These are phyloP conservation scores for Leptodirus hochenwartii DNA, from an alignment of 2,888 invertebrate genomes.

Conservation along the genomic window DNA sequence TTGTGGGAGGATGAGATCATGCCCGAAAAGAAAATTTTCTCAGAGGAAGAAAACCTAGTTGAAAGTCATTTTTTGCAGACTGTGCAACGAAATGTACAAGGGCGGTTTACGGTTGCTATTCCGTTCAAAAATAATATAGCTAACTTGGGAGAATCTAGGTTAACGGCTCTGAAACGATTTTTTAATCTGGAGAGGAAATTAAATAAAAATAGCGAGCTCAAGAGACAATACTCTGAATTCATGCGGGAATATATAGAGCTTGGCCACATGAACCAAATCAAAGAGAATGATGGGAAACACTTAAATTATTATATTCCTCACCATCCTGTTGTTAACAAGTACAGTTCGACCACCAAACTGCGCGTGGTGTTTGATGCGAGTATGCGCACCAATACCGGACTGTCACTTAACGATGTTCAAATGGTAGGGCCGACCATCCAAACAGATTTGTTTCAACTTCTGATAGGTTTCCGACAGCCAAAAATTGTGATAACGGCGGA, in stretches of 20 bases:
- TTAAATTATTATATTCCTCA: slow-evolving; percentile 10
- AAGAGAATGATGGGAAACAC: too few relatives aligned
- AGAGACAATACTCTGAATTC: slow-evolving; percentile 6
- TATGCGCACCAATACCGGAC: slow-evolving; percentile 7
- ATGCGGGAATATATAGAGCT: slow-evolving; percentile 8
- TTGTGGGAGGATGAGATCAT: too few relatives aligned
- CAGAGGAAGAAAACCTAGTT: slow-evolving; percentile 2
- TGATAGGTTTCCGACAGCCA: slow-evolving; percentile 13
- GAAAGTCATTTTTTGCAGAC: slow-evolving; percentile 7
- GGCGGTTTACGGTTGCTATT: slow-evolving; percentile 12
- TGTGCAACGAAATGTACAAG: slow-evolving; percentile 4
- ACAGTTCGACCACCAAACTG: slow-evolving; percentile 10
- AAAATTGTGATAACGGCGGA: slow-evolving; percentile 14
- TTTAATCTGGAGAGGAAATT: slow-evolving; percentile 10
- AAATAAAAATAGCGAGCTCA: slow-evolving; percentile 7
- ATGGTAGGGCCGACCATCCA: slow-evolving; percentile 11
- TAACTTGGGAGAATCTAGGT: slow-evolving; percentile 8
- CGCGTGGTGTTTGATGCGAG: slow-evolving; percentile 10
- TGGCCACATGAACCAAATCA: slow-evolving; percentile 10
- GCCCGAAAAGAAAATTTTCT: too few relatives aligned
- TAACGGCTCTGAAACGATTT: slow-evolving; percentile 9
- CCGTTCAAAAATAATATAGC: too few relatives aligned
- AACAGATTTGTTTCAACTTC: slow-evolving; percentile 9
- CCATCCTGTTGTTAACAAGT: slow-evolving; percentile 10
- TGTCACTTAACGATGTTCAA: slow-evolving; percentile 11